A percentile compares a stretch with the other conserved stretches of the same genome.
Evolutionary conservation across 2,113 vertebrate genomes (phyloP).

Genomic region (Balaeniceps rex): DNA sequence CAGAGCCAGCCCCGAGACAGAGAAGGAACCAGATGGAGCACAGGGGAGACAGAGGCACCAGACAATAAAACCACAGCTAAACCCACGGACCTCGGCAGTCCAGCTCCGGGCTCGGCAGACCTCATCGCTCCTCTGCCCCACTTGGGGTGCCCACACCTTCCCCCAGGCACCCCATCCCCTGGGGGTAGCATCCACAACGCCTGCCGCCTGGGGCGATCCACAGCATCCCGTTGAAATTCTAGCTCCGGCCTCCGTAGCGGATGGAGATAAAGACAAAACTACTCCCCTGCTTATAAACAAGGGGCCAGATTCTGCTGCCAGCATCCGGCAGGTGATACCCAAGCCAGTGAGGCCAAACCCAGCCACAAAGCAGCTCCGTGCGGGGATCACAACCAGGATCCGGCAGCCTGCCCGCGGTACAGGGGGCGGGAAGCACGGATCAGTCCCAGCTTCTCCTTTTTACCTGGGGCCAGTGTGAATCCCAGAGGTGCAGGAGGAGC

Average conservation of each 20-base stretch:
- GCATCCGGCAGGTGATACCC: neutral
- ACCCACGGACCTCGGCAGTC: neutral
- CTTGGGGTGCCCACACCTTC: neutral
- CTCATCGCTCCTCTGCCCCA: neutral
- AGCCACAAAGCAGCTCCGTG: neutral
- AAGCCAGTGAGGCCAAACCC: neutral
- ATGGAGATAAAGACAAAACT: slow-evolving; percentile 48
- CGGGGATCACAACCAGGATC: neutral
- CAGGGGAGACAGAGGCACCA: neutral
- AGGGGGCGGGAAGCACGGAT: neutral
- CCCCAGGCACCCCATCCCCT: neutral
- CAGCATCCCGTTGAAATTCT: slow-evolving; percentile 28
- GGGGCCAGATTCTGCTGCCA: slow-evolving; percentile 30
- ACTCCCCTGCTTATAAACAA: slow-evolving; percentile 25
- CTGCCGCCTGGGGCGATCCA: neutral
- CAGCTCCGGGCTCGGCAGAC: neutral
- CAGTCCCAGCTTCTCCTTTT: neutral
- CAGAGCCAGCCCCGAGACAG: neutral
- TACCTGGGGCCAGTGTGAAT: neutral
- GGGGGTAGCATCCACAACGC: neutral
- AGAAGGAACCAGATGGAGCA: neutral
- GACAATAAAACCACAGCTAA: slow-evolving; percentile 1
- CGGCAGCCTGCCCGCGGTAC: neutral
- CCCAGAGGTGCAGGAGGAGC: neutral
- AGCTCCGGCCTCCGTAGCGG: neutral